Evolutionary conservation across 2,888 invertebrate genomes (phyloP), one percentile per base, ranked within the genome.

Genomic region (Brachyptera risi): DNA sequence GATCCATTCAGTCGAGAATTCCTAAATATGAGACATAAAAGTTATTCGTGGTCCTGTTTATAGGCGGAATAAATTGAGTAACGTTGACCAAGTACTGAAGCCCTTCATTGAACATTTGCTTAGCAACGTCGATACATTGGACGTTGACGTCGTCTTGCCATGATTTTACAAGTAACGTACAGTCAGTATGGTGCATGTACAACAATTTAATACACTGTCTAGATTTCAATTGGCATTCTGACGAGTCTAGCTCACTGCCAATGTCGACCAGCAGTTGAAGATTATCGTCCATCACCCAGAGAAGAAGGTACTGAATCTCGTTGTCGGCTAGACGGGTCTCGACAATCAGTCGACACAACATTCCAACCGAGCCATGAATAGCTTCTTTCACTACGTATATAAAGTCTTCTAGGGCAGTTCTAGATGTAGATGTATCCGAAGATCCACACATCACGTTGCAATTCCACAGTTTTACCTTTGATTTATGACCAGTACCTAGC

Each of bases 211-310:
- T 80, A 13, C 83, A 77, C 61, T 76, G 75, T 67, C 74, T 75
- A 0, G 79, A 77, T 54, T 76, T 74, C n/a, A 79, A 66, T 47
- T 51, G 23, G 21, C 27, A 57, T 15, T 59, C 31, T 31, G 56
- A 3, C 9, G 9, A 31, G n/a, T 21, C 11, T 26, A 13, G 17
- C 3, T 21, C 23, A 54, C 56, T 58, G 56, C 44, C 24, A 40
- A 19, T 11, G 49, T 68, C 65, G 27, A 71, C 67, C 13, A 80
- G 69, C 13, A 84, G 75, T 69, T 81, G 77, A 13, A 85, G 71
- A 62, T 81, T 78, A 67, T 80, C 83, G 68, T 85, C 85, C 72
- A 85, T 78, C 1, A 85, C 74, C 83, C 84, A 84, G 47, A 85
- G 72, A 1, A 84, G 71, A 24, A 85, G 65, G 69, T 78, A 81